These are phyloP conservation scores for Clavelina lepadiformis DNA, from an alignment of 23 tunicate genomes.

Conservation along the genomic window DNA sequence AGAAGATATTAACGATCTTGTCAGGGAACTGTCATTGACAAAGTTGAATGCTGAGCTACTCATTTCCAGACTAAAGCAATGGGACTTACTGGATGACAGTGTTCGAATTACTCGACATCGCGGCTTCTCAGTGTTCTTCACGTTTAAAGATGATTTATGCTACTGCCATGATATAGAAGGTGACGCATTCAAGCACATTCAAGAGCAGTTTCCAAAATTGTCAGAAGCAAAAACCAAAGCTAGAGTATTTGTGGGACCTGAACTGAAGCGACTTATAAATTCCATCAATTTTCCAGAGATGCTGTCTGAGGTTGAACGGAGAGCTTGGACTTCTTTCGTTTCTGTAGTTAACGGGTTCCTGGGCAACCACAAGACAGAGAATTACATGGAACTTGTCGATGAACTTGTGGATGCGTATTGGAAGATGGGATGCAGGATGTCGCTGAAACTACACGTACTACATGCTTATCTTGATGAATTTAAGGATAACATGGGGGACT, in stretches of 20 bases:
- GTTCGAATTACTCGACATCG: conserved; percentile 28
- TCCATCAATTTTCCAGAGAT: conserved; percentile 16
- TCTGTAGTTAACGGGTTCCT: conserved; percentile 30
- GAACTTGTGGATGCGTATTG: conserved; percentile 30
- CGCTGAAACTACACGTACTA: conserved; percentile 22
- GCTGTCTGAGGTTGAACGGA: conserved; percentile 29
- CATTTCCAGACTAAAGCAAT: conserved; percentile 23
- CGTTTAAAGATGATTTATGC: conserved; percentile 18
- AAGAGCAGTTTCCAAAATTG: conserved; percentile 23
- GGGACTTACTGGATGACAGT: conserved; percentile 28
- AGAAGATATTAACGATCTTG: conserved; percentile 31
- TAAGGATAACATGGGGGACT: too few species aligned
- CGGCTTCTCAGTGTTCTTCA: conserved; percentile 18
- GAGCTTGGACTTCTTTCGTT: conserved; percentile 29
- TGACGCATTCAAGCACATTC: conserved; percentile 33
- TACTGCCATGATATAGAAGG: conserved; percentile 28
- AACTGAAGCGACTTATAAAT: conserved; percentile 30
- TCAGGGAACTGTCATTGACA: conserved; percentile 22
- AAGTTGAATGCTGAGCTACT: conserved; percentile 33
- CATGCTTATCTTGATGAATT: conserved; percentile 25
- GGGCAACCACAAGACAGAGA: conserved; percentile 21
- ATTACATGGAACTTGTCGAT: conserved; percentile 21
- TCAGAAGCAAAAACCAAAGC: conserved; percentile 30
- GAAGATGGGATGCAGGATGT: conserved; percentile 34
- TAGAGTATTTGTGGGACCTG: conserved; percentile 34